phyloP scores from a whole-genome alignment of 2,113 vertebrate genomes.

The Hymenochirus boettgeri region DNA sequence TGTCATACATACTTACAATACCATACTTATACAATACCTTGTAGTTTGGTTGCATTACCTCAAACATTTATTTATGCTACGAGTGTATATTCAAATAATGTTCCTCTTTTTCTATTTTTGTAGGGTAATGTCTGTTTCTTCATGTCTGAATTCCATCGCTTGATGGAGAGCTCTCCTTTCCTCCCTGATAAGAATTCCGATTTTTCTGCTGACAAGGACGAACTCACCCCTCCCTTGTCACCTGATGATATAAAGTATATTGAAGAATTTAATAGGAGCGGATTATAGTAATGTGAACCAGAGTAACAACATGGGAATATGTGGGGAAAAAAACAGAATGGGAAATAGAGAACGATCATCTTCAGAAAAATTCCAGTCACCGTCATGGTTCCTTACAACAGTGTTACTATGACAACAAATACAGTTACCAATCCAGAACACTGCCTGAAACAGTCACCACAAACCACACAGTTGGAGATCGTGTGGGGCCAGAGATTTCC shows the following conservation, averaged over 20 bases:
- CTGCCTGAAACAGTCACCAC: conserved; percentile 74
- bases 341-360: conserved; percentile 49
- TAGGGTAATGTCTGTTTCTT: conserved; percentile 96
- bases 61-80: no score
- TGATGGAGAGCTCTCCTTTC: conserved; percentile 97
- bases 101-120: background rate
- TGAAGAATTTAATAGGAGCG: conserved; percentile 89
- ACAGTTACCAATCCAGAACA: conserved; percentile 85
- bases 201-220: conserved; percentile 66
- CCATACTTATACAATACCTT: no score
- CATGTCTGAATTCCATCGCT: conserved; percentile 95
- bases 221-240: conserved; percentile 87
- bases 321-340: conserved; percentile 71
- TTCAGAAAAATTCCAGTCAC: conserved; percentile 68
- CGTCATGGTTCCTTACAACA: conserved; percentile 94
- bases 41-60: no score
- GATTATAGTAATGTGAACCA: conserved; percentile 64
- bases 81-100: no score
- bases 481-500: conserved; percentile 74
- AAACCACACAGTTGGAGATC: conserved; percentile 61
- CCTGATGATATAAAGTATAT: conserved; percentile 97
- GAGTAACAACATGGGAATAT: conserved; percentile 59
- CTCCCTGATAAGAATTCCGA: conserved; percentile 83
- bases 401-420: conserved; percentile 88
- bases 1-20: no score